These are phyloP conservation scores for Agrenia bidenticulata DNA, from an alignment of 2,888 invertebrate genomes.

Conservation along the genomic window DNA sequence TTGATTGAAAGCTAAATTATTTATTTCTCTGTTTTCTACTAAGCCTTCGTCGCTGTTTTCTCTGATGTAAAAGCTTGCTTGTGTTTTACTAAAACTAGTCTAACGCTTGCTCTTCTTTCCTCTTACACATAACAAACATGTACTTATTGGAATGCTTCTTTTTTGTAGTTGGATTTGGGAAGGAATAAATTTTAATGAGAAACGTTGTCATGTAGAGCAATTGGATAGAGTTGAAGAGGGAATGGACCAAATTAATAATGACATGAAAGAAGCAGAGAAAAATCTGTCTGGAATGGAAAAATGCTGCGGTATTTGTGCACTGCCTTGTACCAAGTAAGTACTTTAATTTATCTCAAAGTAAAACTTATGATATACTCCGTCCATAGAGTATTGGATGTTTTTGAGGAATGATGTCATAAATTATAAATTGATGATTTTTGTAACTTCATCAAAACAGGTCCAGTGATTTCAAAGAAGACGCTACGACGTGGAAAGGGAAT, in stretches of 20 bases:
- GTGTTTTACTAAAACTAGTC: too few species aligned
- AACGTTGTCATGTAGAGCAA: slow-evolving; percentile 70
- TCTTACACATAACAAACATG: too few species aligned
- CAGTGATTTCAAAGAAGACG: slow-evolving; percentile 88
- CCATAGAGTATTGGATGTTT: background rate
- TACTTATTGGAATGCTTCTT: too few species aligned
- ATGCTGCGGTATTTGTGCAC: slow-evolving; percentile 97
- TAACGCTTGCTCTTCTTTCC: too few species aligned
- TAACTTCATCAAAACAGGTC: slow-evolving; percentile 60
- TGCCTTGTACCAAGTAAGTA: slow-evolving; percentile 96
- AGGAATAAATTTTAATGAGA: slow-evolving; percentile 1
- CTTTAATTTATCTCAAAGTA: background rate
- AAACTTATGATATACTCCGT: background rate
- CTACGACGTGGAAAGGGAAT: slow-evolving; percentile 97
- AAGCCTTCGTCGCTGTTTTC: too few species aligned
- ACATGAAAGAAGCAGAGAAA: slow-evolving; percentile 99
- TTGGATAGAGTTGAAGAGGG: slow-evolving; percentile 99
- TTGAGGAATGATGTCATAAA: background rate
- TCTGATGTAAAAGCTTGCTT: too few species aligned
- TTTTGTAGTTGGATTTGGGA: too few species aligned
- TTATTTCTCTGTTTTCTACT: too few species aligned
- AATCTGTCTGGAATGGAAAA: slow-evolving; percentile 99
- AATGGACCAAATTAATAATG: slow-evolving; percentile 99
- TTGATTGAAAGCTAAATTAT: too few species aligned
- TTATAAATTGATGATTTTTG: background rate